Base-by-base conservation (phyloP, 1,140 invertebrate species). In the Propsilocerus akamusi region DNA sequence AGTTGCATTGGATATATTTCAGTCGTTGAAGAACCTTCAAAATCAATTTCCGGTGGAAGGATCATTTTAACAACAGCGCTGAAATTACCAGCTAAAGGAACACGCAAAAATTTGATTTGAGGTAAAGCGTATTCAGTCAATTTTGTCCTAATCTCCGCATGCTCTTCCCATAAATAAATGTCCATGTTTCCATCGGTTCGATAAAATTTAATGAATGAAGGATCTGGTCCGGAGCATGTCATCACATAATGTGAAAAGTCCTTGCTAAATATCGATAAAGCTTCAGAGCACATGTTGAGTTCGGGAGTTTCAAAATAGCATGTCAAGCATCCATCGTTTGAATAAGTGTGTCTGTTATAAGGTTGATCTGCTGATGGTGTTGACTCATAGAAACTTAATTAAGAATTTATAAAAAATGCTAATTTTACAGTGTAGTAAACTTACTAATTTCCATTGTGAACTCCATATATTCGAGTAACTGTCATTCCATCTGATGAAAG, bases 1-100 rank as follows among this genome's bases (percentile, higher is more conserved):
- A 93, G 74, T n/a, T 92, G 67, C 72, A 93, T 75, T 0, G 92
- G 90, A 70, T 95, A 96, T 56, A 78, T 77, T 48, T 63, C 58
- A 2, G 59, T 63, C 11, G 11, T 17, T 32, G 51, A 68, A 61
- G 54, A 62, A 68, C 12, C 59, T 52, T 8, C 69, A 68, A 66
- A 63, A 62, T 86, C 75, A 37, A 83, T 74, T 37, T 76, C 73
- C 0, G 82, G 80, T 24, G 86, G 87, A 24, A 88, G 59, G 52
- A 78, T 71, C 24, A 91, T 59, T 53, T 76, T 71, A 11, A 83
- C 85, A 41, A 78, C 73, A 2, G 82, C 86, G 12, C 72, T 71
- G 59, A 79, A 78, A 0, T 76, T 78, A 56, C 74, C 76, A 7
- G 70, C 65, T 10, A 88, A 66, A 1, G 77, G 69, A 4, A 88